Conservation (phyloP, 1,140 invertebrate genomes). For the Caenorhabditis inopinata region DNA sequence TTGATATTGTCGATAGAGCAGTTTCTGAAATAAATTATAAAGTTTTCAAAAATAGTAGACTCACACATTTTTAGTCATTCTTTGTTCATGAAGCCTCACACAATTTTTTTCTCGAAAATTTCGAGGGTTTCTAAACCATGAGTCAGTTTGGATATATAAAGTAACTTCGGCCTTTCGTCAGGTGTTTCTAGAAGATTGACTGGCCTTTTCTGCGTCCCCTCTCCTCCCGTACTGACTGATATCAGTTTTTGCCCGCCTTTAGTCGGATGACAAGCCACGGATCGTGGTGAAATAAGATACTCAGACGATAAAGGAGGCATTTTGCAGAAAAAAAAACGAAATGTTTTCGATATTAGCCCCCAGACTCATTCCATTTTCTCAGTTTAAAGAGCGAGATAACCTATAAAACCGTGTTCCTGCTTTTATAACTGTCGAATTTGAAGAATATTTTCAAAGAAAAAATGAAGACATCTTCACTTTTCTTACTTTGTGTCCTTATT, state of each 20-base stretch:
- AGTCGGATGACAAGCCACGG: not conserved
- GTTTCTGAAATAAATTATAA: not conserved
- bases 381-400: not conserved
- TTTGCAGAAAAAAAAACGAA: conserved; percentile 18
- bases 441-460: not conserved
- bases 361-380: not conserved
- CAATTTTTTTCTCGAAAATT: no score
- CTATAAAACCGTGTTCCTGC: conserved; percentile 15
- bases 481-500: not conserved
- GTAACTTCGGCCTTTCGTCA: not conserved
- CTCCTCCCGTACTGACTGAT: not conserved
- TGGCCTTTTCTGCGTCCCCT: not conserved
- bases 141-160: no score
- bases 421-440: no score
- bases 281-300: not conserved
- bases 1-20: conserved; percentile 5
- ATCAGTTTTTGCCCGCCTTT: conserved; percentile 11
- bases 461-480: not conserved
- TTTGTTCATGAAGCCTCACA: no score
- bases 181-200: not conserved
- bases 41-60: no score
- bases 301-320: not conserved
- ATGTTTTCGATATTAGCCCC: conserved; percentile 18
- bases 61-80: no score
- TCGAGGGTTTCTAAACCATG: no score